These are phyloP conservation scores for Dendrocopos noguchii DNA, from an alignment of 2,113 vertebrate species.

Conservation along the genomic window DNA sequence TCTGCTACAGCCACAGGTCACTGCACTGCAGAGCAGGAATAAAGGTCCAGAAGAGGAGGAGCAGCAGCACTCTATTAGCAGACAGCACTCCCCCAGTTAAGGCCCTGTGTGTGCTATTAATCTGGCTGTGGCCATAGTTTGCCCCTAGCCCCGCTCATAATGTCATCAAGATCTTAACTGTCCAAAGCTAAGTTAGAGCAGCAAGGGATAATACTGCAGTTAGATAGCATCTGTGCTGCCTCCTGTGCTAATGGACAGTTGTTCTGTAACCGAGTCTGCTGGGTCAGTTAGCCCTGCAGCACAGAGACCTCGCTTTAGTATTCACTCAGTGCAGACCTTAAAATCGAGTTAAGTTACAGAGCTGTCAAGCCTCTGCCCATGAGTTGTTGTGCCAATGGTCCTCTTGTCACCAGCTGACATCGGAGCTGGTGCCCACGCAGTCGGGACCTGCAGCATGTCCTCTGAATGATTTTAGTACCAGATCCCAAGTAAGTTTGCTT, in stretches of 20 bases:
- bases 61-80: background rate
- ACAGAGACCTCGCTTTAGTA: background rate
- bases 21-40: background rate
- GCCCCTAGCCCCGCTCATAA: constrained; percentile 36
- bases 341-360: background rate
- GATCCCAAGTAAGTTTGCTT: background rate
- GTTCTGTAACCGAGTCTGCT: background rate
- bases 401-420: background rate
- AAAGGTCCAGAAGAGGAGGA: background rate
- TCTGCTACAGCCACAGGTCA: background rate
- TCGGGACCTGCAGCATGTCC: background rate
- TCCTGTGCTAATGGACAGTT: constrained; percentile 34
- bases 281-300: constrained; percentile 23
- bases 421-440: background rate
- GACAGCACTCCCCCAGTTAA: background rate
- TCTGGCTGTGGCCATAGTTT: constrained; percentile 12
- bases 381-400: background rate
- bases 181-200: constrained; percentile 29
- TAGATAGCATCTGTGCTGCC: constrained; percentile 55
- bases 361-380: background rate
- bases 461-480: background rate
- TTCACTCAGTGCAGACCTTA: background rate
- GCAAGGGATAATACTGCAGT: background rate
- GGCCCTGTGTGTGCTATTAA: background rate
- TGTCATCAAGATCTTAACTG: constrained; percentile 59